Evolutionary conservation across 2,113 vertebrate genomes (phyloP), one percentile per base, ranked within the genome.

Genomic region (Macroglossus sobrinus): DNA sequence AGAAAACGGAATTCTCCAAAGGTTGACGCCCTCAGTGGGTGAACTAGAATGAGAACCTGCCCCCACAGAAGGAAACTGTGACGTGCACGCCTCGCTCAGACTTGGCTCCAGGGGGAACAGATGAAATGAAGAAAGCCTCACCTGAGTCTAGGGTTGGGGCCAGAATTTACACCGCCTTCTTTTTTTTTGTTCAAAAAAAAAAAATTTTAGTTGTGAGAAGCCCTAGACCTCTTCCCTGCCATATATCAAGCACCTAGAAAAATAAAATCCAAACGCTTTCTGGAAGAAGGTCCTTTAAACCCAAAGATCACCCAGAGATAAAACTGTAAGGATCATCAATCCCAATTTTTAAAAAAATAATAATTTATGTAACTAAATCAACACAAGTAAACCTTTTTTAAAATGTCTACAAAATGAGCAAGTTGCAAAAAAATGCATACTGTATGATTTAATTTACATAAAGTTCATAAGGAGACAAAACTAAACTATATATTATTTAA

Each of bases 111-210:
- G 89, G 14, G 10, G 22, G n/a, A 53, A 35, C 2, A 95, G 97
- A 98, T 84, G 78, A n/a, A 95, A 98, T 96, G 97, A 97, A 97
- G 94, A 90, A 0, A 35, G 30, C 53, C 72, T 84, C 93, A n/a
- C 9, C 33, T 18, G 47, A 45, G 33, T 55, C 38, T 76, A 94
- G 69, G 96, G 80, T 45, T 98, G 81, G 94, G 97, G 89, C 90
- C 95, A 95, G 95, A 98, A 98, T 97, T 45, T 45, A 84, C 15
- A 82, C 19, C 4, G 26, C 53, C 8, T 22, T 50, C 13, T 50
- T 50, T 12, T 47, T 47, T 47, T 2, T 50, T 50, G 24, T 45
- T 1, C 40, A 19, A 61, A 28, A 80, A 40, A 38, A 43, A 64
- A 45, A 14, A 12, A 13, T 15, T 87, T 18, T 55, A 33, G 13